phyloP scores from a whole-genome alignment of 2,797 vertebrate species.

The Ptychobarbus kaznakovi region DNA sequence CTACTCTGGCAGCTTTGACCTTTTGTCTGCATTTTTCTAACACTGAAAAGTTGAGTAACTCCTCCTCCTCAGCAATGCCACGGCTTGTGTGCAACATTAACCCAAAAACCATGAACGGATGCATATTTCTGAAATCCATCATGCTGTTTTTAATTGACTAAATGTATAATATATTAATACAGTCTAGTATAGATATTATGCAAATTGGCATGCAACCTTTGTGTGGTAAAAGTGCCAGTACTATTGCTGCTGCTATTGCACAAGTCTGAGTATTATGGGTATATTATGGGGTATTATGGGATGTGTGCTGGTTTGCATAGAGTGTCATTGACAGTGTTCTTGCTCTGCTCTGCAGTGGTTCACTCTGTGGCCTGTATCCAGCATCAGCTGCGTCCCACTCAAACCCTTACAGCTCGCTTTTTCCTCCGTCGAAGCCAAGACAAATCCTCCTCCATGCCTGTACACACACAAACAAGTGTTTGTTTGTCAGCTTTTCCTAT shows the following conservation, averaged over 20 bases:
- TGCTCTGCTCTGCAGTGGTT: neutral
- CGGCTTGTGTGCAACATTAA: neutral
- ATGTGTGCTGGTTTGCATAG: neutral
- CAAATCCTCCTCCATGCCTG: slow-evolving; percentile 68
- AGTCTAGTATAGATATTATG: neutral
- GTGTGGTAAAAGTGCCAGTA: neutral
- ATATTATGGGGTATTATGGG: slow-evolving; percentile 1
- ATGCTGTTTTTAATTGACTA: neutral
- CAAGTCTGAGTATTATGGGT: neutral
- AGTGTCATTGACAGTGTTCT: neutral
- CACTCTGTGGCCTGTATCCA: neutral
- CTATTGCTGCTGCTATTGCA: neutral
- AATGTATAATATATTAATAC: neutral
- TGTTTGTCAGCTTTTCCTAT: neutral
- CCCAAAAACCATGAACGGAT: neutral
- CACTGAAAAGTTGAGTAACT: neutral
- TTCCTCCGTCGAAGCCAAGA: slow-evolving; percentile 89
- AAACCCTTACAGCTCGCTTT: slow-evolving; percentile 89
- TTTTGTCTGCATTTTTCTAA: neutral
- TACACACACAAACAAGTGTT: slow-evolving; percentile 48
- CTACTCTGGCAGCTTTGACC: neutral
- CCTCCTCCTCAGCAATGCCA: neutral
- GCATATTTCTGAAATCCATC: neutral
- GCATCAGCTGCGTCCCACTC: slow-evolving; percentile 54
- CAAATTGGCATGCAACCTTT: neutral